Conservation (phyloP, 2,113 vertebrate species). For the Thunnus thynnus region DNA sequence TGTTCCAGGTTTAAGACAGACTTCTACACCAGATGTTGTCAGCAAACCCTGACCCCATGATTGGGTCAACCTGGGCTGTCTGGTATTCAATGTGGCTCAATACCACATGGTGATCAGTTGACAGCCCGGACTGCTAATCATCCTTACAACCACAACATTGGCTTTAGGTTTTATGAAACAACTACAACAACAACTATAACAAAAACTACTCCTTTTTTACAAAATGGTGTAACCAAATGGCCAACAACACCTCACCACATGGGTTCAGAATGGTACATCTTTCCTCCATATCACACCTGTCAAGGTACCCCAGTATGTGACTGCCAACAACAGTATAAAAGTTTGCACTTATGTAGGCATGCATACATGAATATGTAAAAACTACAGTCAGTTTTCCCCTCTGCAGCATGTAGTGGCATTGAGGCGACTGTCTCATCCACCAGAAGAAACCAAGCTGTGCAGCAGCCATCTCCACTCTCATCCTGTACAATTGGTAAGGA, state of each 20-base stretch:
- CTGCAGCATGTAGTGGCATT: too few species aligned
- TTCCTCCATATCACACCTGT: slow-evolving; percentile 3
- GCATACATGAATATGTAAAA: too few species aligned
- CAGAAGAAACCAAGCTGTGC: neutral
- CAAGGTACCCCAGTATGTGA: neutral
- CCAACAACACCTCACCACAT: slow-evolving; percentile 1
- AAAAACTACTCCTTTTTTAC: neutral
- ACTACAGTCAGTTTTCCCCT: too few species aligned
- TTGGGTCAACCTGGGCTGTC: neutral
- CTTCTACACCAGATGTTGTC: neutral
- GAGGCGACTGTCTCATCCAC: neutral
- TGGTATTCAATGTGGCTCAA: slow-evolving; percentile 1
- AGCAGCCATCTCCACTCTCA: neutral
- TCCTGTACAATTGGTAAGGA: neutral
- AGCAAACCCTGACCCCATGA: neutral
- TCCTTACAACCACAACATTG: neutral
- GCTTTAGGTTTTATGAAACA: too few species aligned
- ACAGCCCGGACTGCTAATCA: neutral
- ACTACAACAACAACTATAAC: too few species aligned
- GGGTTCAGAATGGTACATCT: neutral
- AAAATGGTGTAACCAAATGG: neutral
- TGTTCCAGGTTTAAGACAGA: neutral
- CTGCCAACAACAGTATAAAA: too few species aligned
- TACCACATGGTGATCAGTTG: neutral
- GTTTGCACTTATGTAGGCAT: too few species aligned